phyloP scores from a whole-genome alignment of 2,113 vertebrate genomes.

The Neomonachus schauinslandi region DNA sequence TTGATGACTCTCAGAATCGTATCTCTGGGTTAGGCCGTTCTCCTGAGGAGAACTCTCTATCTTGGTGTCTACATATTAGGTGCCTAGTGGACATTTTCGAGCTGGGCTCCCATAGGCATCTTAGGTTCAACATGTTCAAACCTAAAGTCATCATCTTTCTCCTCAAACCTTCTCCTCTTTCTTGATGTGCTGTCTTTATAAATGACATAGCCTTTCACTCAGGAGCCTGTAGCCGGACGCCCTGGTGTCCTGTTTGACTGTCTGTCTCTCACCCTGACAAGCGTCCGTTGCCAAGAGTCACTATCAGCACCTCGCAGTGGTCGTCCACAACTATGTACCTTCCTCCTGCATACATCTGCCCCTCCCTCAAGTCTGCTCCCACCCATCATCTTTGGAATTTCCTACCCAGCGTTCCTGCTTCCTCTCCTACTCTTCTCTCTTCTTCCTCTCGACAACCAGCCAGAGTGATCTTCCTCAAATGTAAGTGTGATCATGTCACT shows the following conservation, averaged over 20 bases:
- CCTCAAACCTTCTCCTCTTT: neutral
- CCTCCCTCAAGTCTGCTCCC: fast-evolving
- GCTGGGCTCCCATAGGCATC: neutral
- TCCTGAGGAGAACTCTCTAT: neutral
- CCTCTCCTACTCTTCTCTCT: neutral
- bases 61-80: neutral
- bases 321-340: neutral
- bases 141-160: neutral
- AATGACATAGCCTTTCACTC: neutral
- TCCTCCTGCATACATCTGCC: neutral
- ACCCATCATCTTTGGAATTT: neutral
- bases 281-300: neutral
- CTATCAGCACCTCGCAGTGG: too few relatives aligned
- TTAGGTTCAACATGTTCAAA: neutral
- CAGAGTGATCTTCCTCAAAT: neutral
- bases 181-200: neutral
- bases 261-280: neutral
- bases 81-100: neutral
- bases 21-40: neutral
- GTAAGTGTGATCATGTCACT: neutral
- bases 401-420: fast-evolving
- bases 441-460: neutral
- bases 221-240: neutral
- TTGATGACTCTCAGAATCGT: neutral
- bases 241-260: neutral